Base-by-base conservation (phyloP, 2,888 invertebrate species). In the Phalangium opilio region DNA sequence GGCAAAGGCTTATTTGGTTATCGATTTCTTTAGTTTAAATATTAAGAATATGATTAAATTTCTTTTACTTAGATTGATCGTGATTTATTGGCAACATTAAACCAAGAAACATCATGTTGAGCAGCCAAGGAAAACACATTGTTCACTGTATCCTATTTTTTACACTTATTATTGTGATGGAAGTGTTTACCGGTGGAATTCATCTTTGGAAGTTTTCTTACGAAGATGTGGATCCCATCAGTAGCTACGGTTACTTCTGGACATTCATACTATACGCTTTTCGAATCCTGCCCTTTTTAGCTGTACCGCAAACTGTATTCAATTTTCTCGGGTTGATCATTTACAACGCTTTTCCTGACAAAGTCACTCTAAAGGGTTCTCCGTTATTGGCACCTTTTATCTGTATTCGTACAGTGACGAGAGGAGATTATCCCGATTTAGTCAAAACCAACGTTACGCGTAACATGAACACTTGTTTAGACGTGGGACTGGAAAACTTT, bases 311-410 rank as follows among this genome's bases (percentile, higher is more conserved):
- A 73, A 84, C 85, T 55, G 61, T 90, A 44, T 86, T 86, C 66
- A 85, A 85, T 65, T 85, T 87, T 67, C 73, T 81, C 56, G 90
- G 91, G 41, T 69, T 93, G 53, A 76, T 82, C 48, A 73, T 86
- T 56, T 93, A 87, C 67, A 93, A 93, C 71, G 86, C 90, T 55
- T 95, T 95, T 66, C 87, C 90, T 45, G 89, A 90, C 58, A 86
- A 85, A 70, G 83, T 89, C 3, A 73, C 78, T 55, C 70, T 86
- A 33, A 87, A 87, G 67, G 86, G 89, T 15, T 87, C 89, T 7
- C 91, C 91, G 2, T 69, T 91, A 33, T 67, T 91, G 54, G 89
- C 90, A 43, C 93, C 93, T 3, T 91, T 91, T 65, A 82, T 95
- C 50, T 93, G 90, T 65, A 83, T 95, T 58, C 76, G 93, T 56